Conservation (phyloP, 2,797 vertebrate genomes). For the Siniperca obscura region DNA sequence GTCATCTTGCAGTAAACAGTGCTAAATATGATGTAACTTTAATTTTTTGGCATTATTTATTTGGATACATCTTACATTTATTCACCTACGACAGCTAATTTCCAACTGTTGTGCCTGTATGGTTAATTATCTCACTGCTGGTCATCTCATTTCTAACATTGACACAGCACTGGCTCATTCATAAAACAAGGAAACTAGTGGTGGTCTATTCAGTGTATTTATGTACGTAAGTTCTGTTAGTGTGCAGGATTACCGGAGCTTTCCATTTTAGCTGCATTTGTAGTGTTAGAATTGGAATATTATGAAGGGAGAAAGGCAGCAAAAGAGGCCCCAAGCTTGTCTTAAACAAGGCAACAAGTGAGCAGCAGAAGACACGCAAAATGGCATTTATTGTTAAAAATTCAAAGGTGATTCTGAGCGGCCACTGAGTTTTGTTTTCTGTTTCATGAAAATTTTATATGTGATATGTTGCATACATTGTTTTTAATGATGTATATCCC, state of each 20-base stretch:
- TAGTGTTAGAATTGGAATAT: conserved; percentile 22
- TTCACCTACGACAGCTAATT: not conserved
- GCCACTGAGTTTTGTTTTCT: conserved; percentile 13
- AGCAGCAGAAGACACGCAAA: conserved; percentile 29
- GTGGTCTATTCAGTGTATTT: not conserved
- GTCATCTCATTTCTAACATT: conserved; percentile 7
- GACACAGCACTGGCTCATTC: conserved; percentile 1
- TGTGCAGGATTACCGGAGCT: conserved; percentile 42
- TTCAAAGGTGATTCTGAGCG: conserved; percentile 4
- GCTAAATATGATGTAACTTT: not conserved
- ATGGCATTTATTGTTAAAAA: not conserved
- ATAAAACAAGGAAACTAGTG: conserved; percentile 5
- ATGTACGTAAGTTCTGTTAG: not conserved
- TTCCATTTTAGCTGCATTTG: conserved; percentile 14
- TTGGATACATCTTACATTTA: not conserved
- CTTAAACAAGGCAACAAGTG: conserved; percentile 18
- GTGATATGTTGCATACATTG: not conserved
- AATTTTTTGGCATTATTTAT: not conserved
- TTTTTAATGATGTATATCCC: not conserved
- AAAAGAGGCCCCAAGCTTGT: not conserved
- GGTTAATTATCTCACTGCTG: not conserved
- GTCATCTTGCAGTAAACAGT: not conserved
- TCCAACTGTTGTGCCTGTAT: not conserved
- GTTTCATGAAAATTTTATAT: not conserved
- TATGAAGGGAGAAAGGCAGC: conserved; percentile 16